Base-by-base conservation (phyloP, 2,797 vertebrate genomes). In the Danio albolineatus region DNA sequence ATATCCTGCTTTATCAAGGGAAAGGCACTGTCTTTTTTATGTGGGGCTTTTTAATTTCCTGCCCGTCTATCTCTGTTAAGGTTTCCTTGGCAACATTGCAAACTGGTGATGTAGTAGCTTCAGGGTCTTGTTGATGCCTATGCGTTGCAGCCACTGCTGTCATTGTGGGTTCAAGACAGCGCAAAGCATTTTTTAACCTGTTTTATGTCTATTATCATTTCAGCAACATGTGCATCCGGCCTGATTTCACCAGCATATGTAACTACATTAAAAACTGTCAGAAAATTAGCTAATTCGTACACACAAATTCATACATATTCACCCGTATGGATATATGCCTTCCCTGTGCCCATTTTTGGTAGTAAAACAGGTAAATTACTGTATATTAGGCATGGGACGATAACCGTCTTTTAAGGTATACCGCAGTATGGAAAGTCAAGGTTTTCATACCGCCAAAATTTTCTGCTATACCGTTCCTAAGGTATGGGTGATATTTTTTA, bases 41-140 rank as follows among this genome's bases (percentile, higher is more conserved):
- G 82, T 28, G 67, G 6, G 64, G 28, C 75, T 85, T 91, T 93
- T 93, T 94, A 87, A 94, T 95, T 95, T 95, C 94, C 94, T 94
- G 92, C 49, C 86, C 80, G 74, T 76, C 73, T 92, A 93, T 93
- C 90, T 86, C 38, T 1, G 44, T 49, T 73, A 78, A 73, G 77
- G 83, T 85, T 85, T 85, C 84, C 62, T 54, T 80, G 83, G 83
- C 79, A 82, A 87, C 85, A 51, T n/a, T 43, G 59, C 61, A 69
- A 70, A 80, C 53, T 8, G 46, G 70, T 36, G 46, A 13, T 17
- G n/a, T 21, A 28, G 28, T 28, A 28, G 81, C 80, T 81, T 62
- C 73, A 62, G 72, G 81, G 64, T 17, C 16, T 44, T 21, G 43
- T 12, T 41, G 44, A 59, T 64, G 16, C 43, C 8, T 39, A 62